Percentiles rank a stretch among this genome's conserved stretches.
These are phyloP conservation scores for Metalampra italica DNA, from an alignment of 2,888 invertebrate species.

Conservation along the genomic window DNA sequence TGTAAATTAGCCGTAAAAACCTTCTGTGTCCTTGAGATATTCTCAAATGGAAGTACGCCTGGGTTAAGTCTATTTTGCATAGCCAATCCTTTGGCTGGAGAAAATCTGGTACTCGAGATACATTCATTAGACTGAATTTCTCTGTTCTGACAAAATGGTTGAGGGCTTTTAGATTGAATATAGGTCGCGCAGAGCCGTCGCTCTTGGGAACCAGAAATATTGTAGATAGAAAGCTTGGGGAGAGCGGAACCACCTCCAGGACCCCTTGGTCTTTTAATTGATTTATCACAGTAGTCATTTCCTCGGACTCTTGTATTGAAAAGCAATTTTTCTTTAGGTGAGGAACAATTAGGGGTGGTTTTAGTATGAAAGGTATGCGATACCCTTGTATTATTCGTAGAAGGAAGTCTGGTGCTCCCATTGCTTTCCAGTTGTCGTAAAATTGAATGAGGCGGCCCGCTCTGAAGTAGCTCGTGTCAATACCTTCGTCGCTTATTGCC, in stretches of 20 bases:
- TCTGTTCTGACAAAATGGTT: conserved; percentile 19
- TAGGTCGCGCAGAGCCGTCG: conserved; percentile 19
- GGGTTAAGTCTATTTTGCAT: conserved; percentile 20
- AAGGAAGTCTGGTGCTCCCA: conserved; percentile 11
- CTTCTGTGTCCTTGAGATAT: conserved; percentile 16
- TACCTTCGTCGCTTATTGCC: conserved; percentile 6
- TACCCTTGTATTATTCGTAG: conserved; percentile 15
- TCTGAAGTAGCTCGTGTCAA: conserved; percentile 12
- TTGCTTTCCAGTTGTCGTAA: conserved; percentile 9
- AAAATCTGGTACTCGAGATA: conserved; percentile 20
- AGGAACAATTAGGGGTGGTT: conserved; percentile 14
- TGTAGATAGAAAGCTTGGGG: conserved; percentile 23
- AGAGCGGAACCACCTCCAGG: conserved; percentile 4
- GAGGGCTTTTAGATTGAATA: conserved; percentile 22
- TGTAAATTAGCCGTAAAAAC: conserved; percentile 21
- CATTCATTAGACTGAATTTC: conserved; percentile 21
- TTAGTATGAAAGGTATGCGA: conserved; percentile 18
- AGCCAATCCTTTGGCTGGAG: conserved; percentile 23
- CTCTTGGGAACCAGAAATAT: conserved; percentile 24
- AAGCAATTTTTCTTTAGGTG: neutral
- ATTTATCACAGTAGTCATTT: conserved; percentile 13
- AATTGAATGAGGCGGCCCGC: conserved; percentile 11
- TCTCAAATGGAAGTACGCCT: conserved; percentile 23
- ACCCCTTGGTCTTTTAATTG: conserved; percentile 16
- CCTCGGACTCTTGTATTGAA: conserved; percentile 4